Conservation (phyloP, 2,113 vertebrate species). For the Chaetops frenatus region DNA sequence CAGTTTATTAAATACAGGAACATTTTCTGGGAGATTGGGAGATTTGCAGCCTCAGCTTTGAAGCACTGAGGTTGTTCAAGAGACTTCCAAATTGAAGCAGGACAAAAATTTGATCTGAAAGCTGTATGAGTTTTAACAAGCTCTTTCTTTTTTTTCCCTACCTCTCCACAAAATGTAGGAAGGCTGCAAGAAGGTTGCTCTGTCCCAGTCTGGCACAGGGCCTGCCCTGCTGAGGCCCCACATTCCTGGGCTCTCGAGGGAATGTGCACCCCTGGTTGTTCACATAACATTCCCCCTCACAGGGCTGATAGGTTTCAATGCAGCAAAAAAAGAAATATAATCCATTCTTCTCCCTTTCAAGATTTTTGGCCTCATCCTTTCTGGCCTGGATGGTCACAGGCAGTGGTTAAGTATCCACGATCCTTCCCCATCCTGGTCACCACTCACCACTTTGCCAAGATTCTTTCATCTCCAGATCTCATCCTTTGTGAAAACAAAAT, state of each 20-base stretch:
- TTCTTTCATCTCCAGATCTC: neutral
- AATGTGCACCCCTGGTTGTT: neutral
- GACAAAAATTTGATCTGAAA: conserved; percentile 2
- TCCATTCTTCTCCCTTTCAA: neutral
- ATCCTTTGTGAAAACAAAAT: neutral
- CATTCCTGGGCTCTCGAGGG: neutral
- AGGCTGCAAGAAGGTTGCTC: neutral
- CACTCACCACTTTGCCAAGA: neutral
- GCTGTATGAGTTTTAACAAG: neutral
- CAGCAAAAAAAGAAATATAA: neutral
- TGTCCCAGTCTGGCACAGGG: neutral
- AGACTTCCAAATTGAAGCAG: neutral
- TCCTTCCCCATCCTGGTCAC: neutral
- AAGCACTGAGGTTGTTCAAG: neutral
- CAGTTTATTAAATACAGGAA: conserved; percentile 7
- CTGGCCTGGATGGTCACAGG: neutral
- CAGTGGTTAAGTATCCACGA: neutral
- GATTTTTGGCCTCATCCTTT: neutral
- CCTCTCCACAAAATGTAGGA: neutral
- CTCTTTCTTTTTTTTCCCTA: neutral
- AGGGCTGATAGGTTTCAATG: neutral
- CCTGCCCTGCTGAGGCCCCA: neutral
- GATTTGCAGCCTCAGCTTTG: neutral
- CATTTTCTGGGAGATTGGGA: neutral
- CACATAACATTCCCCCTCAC: neutral